Base-by-base conservation (phyloP, 1,140 invertebrate species). In the Pseudoatta argentina region DNA sequence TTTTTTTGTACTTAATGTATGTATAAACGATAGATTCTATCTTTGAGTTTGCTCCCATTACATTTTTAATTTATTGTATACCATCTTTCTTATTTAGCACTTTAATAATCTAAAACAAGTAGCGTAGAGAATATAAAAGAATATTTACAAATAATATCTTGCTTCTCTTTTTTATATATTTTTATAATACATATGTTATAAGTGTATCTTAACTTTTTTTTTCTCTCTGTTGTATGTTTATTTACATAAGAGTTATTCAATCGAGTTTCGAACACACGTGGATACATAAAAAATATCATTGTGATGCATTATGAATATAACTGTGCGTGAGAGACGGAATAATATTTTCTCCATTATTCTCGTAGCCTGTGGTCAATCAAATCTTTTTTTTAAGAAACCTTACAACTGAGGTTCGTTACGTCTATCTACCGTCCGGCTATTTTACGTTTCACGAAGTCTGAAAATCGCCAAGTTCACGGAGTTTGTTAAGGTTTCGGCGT, bases 391-490 rank as follows among this genome's bases (percentile, higher is more conserved):
- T 72, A 39, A 57, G 90, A 91, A 91, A 83, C 91, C 90, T 1
- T 30, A 48, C 12, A 77, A 91, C 67, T 2, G 83, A 57, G 55
- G 83, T 89, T 86, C 89, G 79, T 73, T 82, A 61, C 27, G 27
- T 34, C 27, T 79, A 34, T 53, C 51, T 21, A 64, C 75, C 77
- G 86, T 66, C 61, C 89, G 64, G 53, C 69, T 91, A 90, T 93
- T 94, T 92, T 93, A 93, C 89, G 92, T 94, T 93, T 93, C 89
- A 87, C 61, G 94, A 94, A 94, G 93, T 93, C 94, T 59, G 75
- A 92, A 88, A 91, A 92, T 89, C 76, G 86, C 89, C 30, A 81
- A 88, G 82, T 91, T 90, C 85, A 59, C 76, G 64, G 71, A 86
- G 77, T 91, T 91, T 88, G 73, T 90, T 91, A 87, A 57, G 89